phyloP scores from a whole-genome alignment of 2,888 invertebrate species.

The Laspeyria flexula region DNA sequence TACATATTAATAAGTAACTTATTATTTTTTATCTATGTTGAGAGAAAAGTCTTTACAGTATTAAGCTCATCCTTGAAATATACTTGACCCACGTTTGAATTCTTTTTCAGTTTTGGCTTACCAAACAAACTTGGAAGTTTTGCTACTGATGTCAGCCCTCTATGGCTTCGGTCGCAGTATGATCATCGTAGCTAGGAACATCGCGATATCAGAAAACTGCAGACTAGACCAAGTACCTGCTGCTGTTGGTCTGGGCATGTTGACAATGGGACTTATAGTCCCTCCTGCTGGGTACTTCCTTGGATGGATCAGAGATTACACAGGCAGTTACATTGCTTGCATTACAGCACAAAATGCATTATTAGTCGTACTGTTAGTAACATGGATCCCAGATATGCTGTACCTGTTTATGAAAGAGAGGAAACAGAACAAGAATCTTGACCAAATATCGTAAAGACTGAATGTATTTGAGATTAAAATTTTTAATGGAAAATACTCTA shows the following conservation, averaged over 20 bases:
- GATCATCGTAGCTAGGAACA: conserved; percentile 90
- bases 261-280: conserved; percentile 89
- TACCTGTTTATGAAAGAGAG: conserved; percentile 65
- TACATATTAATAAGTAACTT: too few relatives aligned
- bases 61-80: too few relatives aligned
- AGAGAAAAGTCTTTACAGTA: too few relatives aligned
- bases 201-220: conserved; percentile 89
- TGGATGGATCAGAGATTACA: conserved; percentile 89
- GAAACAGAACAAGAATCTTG: conserved; percentile 50
- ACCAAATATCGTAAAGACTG: conserved; percentile 52
- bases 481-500: conserved; percentile 34
- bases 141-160: conserved; percentile 85
- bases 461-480: conserved; percentile 17
- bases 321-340: conserved; percentile 87
- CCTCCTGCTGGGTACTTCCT: conserved; percentile 88
- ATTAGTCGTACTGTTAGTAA: conserved; percentile 79
- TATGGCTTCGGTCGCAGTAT: conserved; percentile 91
- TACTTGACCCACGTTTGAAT: too few relatives aligned
- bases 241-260: conserved; percentile 90
- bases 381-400: conserved; percentile 87
- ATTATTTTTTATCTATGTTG: too few relatives aligned
- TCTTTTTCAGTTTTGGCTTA: conserved; percentile 86
- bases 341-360: conserved; percentile 88
- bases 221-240: conserved; percentile 87
- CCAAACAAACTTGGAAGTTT: conserved; percentile 80